Conservation (phyloP, 2,113 vertebrate genomes). For the Nothoprocta perdicaria region DNA sequence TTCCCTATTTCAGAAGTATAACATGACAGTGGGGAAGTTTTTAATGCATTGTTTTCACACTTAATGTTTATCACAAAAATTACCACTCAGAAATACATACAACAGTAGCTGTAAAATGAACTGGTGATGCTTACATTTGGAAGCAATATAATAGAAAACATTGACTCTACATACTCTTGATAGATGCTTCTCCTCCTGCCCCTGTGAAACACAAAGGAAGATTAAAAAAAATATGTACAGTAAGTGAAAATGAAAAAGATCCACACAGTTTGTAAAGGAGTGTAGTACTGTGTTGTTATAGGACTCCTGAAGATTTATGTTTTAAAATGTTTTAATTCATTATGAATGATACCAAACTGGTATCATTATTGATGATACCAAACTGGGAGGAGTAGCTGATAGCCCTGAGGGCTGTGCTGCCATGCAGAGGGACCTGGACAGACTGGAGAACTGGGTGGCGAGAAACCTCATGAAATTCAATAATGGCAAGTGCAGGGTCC, state of each 20-base stretch:
- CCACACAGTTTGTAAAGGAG: not conserved
- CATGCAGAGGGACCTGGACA: too few relatives aligned
- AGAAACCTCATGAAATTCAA: too few relatives aligned
- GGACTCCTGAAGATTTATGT: not conserved
- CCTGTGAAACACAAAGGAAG: not conserved
- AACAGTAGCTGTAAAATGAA: not conserved
- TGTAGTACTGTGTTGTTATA: not conserved
- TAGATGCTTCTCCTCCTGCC: not conserved
- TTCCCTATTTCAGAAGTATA: not conserved
- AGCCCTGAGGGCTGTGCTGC: too few relatives aligned
- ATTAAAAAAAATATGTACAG: not conserved
- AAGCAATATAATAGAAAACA: not conserved
- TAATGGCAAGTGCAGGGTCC: too few relatives aligned
- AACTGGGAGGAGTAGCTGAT: too few relatives aligned
- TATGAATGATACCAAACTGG: too few relatives aligned
- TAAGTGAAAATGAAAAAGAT: not conserved
- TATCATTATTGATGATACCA: too few relatives aligned
- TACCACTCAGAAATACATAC: not conserved
- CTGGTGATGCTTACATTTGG: not conserved
- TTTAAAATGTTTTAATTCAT: not conserved
- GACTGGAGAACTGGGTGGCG: too few relatives aligned
- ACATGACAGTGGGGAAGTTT: not conserved
- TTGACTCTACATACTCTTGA: rapidly evolving
- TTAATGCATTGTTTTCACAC: not conserved
- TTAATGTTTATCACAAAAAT: not conserved